Conservation (phyloP, 2,888 invertebrate genomes). For the Eucera pruinosa region DNA sequence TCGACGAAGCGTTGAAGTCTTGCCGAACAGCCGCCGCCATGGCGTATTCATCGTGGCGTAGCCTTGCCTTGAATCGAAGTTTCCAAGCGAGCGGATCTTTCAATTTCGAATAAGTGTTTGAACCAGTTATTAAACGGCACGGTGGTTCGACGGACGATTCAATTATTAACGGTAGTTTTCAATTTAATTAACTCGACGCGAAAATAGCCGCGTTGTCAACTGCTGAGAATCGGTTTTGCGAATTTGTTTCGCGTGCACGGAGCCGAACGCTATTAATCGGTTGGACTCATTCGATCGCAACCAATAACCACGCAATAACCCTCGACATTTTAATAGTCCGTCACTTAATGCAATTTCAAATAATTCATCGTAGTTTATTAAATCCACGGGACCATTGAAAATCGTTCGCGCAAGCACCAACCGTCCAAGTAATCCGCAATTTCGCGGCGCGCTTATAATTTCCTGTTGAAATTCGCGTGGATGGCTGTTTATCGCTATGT, state of each 20-base stretch:
- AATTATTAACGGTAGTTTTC: constrained; percentile 33
- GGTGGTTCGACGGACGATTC: constrained; percentile 6
- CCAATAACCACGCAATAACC: constrained; percentile 35
- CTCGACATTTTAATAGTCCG: constrained; percentile 29
- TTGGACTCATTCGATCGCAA: background rate
- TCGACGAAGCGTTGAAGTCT: background rate
- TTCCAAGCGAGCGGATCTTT: background rate
- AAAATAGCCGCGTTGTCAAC: constrained; percentile 28
- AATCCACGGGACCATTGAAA: constrained; percentile 28
- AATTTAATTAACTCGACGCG: constrained; percentile 30
- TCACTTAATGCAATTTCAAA: constrained; percentile 16
- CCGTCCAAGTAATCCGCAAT: constrained; percentile 5
- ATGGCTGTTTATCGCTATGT: constrained; percentile 33
- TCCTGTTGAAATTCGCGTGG: background rate
- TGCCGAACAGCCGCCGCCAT: no score
- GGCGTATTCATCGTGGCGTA: background rate
- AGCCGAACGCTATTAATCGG: constrained; percentile 20
- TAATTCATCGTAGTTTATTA: constrained; percentile 31
- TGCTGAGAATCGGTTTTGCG: constrained; percentile 18
- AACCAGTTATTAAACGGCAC: background rate
- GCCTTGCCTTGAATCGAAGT: constrained; percentile 3
- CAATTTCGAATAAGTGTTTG: constrained; percentile 2
- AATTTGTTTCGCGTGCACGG: constrained; percentile 23
- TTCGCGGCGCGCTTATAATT: constrained; percentile 19
- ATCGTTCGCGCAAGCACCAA: background rate